A percentile compares a stretch with the other conserved stretches of the same genome.
These are phyloP conservation scores for Laspeyria flexula DNA, from an alignment of 2,888 invertebrate species.

Conservation along the genomic window DNA sequence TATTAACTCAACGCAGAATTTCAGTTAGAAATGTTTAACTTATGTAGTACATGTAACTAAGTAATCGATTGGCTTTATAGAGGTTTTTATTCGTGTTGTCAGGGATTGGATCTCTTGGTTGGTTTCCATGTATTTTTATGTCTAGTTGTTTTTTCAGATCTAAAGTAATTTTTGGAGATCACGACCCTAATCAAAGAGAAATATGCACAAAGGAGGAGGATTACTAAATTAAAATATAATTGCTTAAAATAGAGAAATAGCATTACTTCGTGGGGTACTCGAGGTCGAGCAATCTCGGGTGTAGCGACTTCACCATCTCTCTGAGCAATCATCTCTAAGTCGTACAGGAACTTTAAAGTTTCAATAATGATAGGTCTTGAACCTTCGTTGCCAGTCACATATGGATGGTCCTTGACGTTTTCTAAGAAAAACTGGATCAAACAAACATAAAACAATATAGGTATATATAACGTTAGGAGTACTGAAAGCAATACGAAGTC, in stretches of 20 bases:
- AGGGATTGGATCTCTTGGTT: too few species aligned
- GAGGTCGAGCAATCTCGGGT: conserved; percentile 92
- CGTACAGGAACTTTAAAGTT: conserved; percentile 95
- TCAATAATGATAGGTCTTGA: conserved; percentile 96
- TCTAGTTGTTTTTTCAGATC: too few species aligned
- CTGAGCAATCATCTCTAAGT: conserved; percentile 94
- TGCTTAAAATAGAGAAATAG: conserved; percentile 4
- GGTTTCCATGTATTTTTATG: too few species aligned
- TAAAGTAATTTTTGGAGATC: too few species aligned
- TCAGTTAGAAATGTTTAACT: too few species aligned
- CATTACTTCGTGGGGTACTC: conserved; percentile 92
- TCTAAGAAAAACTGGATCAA: conserved; percentile 93
- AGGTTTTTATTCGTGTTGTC: too few species aligned
- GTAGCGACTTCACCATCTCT: conserved; percentile 93
- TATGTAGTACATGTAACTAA: too few species aligned
- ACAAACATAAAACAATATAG: not conserved
- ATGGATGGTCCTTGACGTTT: conserved; percentile 94
- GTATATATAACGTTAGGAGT: not conserved
- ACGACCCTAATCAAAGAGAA: too few species aligned
- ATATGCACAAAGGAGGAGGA: too few species aligned
- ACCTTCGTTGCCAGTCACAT: conserved; percentile 92
- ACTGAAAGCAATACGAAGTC: not conserved
- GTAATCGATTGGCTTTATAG: too few species aligned
- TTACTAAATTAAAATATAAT: too few species aligned
- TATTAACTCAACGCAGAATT: too few species aligned